Conservation (phyloP, 2,888 invertebrate genomes). For the Tinea pellionella region DNA sequence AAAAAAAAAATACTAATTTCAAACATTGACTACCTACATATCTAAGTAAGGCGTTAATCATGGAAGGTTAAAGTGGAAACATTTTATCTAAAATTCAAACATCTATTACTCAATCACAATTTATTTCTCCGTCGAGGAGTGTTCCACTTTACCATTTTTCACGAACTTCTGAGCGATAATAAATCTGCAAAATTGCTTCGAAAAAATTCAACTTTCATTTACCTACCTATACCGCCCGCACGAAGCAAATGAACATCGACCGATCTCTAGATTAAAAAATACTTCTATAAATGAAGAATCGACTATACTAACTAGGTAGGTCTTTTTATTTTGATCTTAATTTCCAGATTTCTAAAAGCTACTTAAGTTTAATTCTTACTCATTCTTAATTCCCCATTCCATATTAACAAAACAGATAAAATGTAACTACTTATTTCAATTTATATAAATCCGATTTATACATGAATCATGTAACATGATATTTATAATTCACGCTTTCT, state of each 20-base stretch:
- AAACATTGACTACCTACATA: no score
- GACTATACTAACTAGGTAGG: no score
- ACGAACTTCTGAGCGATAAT: slow-evolving; percentile 27
- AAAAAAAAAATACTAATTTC: no score
- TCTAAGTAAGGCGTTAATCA: neutral
- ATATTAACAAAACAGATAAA: no score
- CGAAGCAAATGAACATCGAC: neutral
- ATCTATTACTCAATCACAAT: slow-evolving; percentile 21
- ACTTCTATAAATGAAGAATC: neutral
- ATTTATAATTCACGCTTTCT: slow-evolving; percentile 14
- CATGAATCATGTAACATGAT: no score
- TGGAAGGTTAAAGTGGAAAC: neutral
- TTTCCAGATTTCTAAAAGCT: no score
- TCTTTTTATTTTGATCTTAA: no score
- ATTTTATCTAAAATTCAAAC: neutral
- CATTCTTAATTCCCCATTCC: neutral
- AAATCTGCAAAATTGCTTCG: slow-evolving; percentile 23
- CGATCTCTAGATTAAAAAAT: neutral
- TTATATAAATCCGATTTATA: no score
- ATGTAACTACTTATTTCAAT: no score
- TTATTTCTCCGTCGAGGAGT: slow-evolving; percentile 22
- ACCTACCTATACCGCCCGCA: neutral
- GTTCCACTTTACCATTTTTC: slow-evolving; percentile 27
- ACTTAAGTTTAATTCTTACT: neutral
- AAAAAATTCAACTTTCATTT: slow-evolving; percentile 12